Base-by-base conservation (phyloP, 53 echinoderm and acorn worm genomes). In the Mesocentrotus franciscanus region DNA sequence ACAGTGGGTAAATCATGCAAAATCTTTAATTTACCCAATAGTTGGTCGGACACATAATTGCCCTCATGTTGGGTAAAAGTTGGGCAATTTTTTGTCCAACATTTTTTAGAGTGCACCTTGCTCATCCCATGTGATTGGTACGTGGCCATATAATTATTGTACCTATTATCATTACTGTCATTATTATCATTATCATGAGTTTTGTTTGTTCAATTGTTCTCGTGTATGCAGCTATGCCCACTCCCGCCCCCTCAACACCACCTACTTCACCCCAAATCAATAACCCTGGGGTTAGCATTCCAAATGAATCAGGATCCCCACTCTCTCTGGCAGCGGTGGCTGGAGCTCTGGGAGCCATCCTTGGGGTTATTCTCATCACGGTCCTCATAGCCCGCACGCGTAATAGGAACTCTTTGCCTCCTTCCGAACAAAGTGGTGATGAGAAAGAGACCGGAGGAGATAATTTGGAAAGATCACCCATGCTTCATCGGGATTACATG, bases 251-350 rank as follows among this genome's bases (percentile, higher is more conserved):
- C 11, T 32, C 56, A 8, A 20, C 56, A 14, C 29, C 87, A 13
- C 24, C 59, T 9, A 57, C 59, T 0, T 13, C 87, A 10, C 58
- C 24, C 16, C 9, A 9, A 14, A 56, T 35, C 81, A 8, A 81
- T 16, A 59, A 87, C 0, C 57, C 29, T n/a, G 87, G 59, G 27
- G 87, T 58, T 5, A 56, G 10, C n/a, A 85, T 56, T 14, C 57
- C 87, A 56, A 58, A 57, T 57, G n/a, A 29, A 13, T 1, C 87
- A n/a, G 58, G n/a, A 87, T 87, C 87, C 12, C 87, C 91, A 2
- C 30, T 91, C 62, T 29, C 91, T 66, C 15, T 91, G 22, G 91
- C 91, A n/a, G 91, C 91, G 30, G 33, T 91, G 35, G 36, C 91
- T 1, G 91, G 91, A 36, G 68, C n/a, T 62, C 66, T 91, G 9